A percentile compares a stretch with the other conserved stretches of the same genome.
These are phyloP conservation scores for Nothura maculosa DNA, from an alignment of 2,797 vertebrate genomes.

Conservation along the genomic window DNA sequence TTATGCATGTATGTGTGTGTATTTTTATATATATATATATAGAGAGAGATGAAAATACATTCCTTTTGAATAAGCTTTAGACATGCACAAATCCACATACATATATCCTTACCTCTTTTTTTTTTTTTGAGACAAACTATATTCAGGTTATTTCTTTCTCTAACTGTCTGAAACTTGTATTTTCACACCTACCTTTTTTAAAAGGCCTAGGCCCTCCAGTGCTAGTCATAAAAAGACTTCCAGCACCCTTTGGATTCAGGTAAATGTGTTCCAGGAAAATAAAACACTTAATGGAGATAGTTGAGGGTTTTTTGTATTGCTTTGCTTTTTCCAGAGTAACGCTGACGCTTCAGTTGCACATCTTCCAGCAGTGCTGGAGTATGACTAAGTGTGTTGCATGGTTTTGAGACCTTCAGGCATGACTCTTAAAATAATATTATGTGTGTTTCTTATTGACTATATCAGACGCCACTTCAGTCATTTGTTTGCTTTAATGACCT, in stretches of 20 bases:
- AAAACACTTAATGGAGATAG: background rate
- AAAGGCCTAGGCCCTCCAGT: rapidly evolving
- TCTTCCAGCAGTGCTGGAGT: background rate
- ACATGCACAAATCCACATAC: background rate
- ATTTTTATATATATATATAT: background rate
- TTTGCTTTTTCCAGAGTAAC: background rate
- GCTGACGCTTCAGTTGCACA: background rate
- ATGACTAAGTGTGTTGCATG: background rate
- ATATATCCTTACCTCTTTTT: background rate
- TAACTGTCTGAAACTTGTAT: background rate
- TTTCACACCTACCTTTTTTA: background rate
- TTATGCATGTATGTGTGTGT: background rate
- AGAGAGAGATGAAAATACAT: background rate
- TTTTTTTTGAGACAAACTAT: background rate
- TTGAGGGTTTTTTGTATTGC: background rate
- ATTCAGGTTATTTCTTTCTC: background rate
- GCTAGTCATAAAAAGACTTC: background rate
- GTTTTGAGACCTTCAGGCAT: slow-evolving; percentile 2
- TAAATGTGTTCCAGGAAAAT: background rate
- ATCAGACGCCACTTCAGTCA: background rate
- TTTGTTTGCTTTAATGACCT: slow-evolving; percentile 38
- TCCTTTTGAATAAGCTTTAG: background rate
- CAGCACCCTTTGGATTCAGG: background rate
- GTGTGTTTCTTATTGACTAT: background rate
- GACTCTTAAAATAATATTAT: slow-evolving; percentile 17